Base-by-base conservation (phyloP, 2,888 invertebrate species). In the Drosophila percnosoma region DNA sequence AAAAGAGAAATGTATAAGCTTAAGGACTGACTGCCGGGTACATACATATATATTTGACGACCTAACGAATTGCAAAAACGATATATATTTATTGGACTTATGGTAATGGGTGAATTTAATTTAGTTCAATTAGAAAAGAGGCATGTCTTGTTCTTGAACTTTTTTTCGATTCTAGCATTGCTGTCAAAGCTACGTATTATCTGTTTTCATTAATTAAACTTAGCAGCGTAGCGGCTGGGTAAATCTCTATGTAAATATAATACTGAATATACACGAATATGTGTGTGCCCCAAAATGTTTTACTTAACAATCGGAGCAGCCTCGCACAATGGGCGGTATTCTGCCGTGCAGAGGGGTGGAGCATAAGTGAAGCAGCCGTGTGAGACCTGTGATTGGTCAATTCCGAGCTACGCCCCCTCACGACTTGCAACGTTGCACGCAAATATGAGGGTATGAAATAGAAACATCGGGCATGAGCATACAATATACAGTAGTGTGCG, bases 361-460 rank as follows among this genome's bases (percentile, higher is more conserved):
- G 68, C 68, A 24, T 24, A 51, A 57, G 24, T 42, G 8, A 40
- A 31, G n/a, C 29, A 42, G 27, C 5, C 55, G 40, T 21, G 40
- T 24, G 34, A 29, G 40, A 18, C 40, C 34, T 42, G 29, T 34
- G 58, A 68, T 68, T 68, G 68, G 68, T 57, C 68, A 57, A 34
- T 8, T 34, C 6, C 15, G 24, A 51, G 68, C 10, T 6, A 68
- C 68, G 68, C 68, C 68, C 33, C 18, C 21, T 34, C 33, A 38
- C 40, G 51, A 51, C 57, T 29, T 40, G 51, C 49, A 51, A 55
- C 21, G 49, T n/a, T 55, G 40, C 40, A 49, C 11, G 13, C 51
- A 68, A 42, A 29, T n/a, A 57, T 51, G 67, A 57, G 34, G 40
- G 68, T 57, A 68, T 68, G 68, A 68, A 68, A 68, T 57, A 68